These are phyloP conservation scores for Zele albiditarsus DNA, from an alignment of 2,888 invertebrate genomes.

Conservation along the genomic window DNA sequence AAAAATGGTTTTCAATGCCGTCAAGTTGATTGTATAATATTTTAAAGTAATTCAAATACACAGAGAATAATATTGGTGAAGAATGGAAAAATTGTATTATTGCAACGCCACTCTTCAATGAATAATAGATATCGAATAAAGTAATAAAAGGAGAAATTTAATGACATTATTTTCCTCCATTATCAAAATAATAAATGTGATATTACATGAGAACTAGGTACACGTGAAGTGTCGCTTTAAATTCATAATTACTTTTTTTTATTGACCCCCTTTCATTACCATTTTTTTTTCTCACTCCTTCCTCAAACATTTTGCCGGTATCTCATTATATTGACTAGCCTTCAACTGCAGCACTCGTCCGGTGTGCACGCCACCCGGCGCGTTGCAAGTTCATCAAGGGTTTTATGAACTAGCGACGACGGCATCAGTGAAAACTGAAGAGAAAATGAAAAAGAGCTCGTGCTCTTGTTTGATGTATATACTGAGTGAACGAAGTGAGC, in stretches of 20 bases:
- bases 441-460: conserved; percentile 2
- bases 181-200: no score
- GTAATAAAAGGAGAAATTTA: no score
- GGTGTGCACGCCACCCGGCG: conserved; percentile 8
- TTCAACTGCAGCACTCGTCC: conserved; percentile 28
- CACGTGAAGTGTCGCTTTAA: not conserved
- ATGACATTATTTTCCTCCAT: no score
- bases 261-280: not conserved
- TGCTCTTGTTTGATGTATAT: not conserved
- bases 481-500: not conserved
- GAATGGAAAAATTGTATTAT: no score
- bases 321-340: conserved; percentile 27
- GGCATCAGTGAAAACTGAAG: conserved; percentile 18
- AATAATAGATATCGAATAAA: no score
- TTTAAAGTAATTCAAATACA: no score
- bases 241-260: conserved; percentile 12
- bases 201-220: no score
- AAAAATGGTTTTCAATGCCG: no score
- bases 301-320: not conserved
- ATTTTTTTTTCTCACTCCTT: not conserved
- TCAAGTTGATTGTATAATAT: no score
- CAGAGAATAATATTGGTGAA: no score
- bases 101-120: no score
- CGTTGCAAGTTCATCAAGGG: conserved; percentile 31
- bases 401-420: conserved; percentile 30